These are phyloP conservation scores for Taenioides sp. DNA, from an alignment of 2,797 vertebrate species.

Conservation along the genomic window DNA sequence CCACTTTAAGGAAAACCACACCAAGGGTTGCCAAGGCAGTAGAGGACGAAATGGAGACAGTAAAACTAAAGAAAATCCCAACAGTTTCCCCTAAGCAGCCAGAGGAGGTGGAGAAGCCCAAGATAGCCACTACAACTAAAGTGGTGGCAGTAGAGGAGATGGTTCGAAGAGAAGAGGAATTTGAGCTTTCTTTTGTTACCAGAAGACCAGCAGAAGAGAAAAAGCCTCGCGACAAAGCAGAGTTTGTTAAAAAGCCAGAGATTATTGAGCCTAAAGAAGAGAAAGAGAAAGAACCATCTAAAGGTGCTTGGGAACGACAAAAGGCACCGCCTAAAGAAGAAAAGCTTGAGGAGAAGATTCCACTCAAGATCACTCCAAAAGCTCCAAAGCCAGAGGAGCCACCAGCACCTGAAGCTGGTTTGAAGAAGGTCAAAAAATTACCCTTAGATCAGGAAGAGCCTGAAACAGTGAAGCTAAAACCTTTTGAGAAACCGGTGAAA, in stretches of 20 bases:
- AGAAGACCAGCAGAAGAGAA: constrained; percentile 57
- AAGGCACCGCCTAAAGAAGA: constrained; percentile 55
- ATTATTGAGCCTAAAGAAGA: constrained; percentile 42
- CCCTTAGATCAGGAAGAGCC: constrained; percentile 65
- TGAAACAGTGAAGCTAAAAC: constrained; percentile 76
- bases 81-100: constrained; percentile 63
- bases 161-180: constrained; percentile 56
- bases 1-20: constrained; percentile 76
- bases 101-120: constrained; percentile 51
- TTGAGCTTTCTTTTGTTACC: constrained; percentile 57
- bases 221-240: constrained; percentile 49
- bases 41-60: constrained; percentile 67
- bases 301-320: constrained; percentile 57
- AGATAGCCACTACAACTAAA: constrained; percentile 51
- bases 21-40: constrained; percentile 58
- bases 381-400: constrained; percentile 60
- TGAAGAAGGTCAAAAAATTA: constrained; percentile 75
- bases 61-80: constrained; percentile 75
- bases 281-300: constrained; percentile 48
- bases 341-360: constrained; percentile 67
- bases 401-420: constrained; percentile 42
- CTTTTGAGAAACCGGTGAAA: constrained; percentile 73
- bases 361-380: constrained; percentile 65
- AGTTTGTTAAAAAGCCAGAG: constrained; percentile 52
- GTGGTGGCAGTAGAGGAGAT: constrained; percentile 53